Conservation (phyloP, 2,888 invertebrate genomes). For the Pachliopta kotzebuea region DNA sequence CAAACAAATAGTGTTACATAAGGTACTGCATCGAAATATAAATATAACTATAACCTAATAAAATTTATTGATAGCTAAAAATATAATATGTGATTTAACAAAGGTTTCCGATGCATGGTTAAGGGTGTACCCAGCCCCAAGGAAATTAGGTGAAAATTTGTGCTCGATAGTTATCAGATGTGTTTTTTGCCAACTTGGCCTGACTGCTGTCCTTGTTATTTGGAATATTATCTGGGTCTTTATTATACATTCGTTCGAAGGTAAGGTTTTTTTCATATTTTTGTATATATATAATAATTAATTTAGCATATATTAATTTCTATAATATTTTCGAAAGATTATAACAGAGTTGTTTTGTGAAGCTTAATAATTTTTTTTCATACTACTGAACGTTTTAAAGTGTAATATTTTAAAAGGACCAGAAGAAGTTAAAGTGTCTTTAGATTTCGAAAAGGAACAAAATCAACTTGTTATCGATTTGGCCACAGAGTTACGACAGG, state of each 20-base stretch:
- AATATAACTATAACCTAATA: not conserved
- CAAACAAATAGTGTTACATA: constrained; percentile 34
- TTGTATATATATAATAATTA: not conserved
- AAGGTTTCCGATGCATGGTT: constrained; percentile 63
- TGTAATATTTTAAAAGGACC: constrained; percentile 69
- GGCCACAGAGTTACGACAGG: constrained; percentile 83
- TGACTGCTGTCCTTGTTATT: constrained; percentile 78
- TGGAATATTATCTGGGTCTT: constrained; percentile 84
- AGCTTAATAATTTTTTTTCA: too few relatives aligned
- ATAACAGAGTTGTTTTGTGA: too few relatives aligned
- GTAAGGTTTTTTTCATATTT: constrained; percentile 48
- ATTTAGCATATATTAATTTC: too few relatives aligned
- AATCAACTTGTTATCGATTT: constrained; percentile 82
- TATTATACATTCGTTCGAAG: constrained; percentile 84
- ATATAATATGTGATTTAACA: constrained; percentile 10
- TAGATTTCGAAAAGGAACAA: constrained; percentile 78
- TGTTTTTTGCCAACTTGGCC: constrained; percentile 80
- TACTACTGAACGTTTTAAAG: not conserved
- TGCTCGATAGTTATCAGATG: constrained; percentile 69
- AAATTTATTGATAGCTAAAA: not conserved
- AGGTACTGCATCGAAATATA: constrained; percentile 40
- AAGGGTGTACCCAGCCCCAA: constrained; percentile 77
- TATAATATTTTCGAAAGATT: too few relatives aligned
- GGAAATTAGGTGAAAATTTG: constrained; percentile 56
- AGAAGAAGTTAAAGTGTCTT: constrained; percentile 77